Evolutionary conservation across 64 coral and sea anemone genomes (phyloP).

Genomic region (Catalaphyllia jardinei): DNA sequence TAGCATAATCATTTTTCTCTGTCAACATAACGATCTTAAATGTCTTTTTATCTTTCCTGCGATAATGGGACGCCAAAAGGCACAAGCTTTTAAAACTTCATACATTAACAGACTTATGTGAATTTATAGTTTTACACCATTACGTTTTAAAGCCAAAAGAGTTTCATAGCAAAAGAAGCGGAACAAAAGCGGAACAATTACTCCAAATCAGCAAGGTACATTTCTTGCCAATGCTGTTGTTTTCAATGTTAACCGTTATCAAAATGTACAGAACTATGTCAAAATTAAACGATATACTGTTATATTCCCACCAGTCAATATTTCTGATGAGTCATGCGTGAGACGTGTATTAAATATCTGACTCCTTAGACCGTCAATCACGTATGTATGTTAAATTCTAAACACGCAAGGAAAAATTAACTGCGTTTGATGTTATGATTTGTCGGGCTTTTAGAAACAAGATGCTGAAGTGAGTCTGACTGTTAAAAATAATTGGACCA

Average conservation of each 20-base stretch:
- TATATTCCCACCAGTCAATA: neutral
- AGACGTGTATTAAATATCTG: neutral
- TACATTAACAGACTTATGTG: neutral
- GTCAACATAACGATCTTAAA: slow-evolving; percentile 1
- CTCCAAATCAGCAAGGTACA: too few relatives aligned
- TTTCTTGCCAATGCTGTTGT: neutral
- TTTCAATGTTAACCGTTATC: neutral
- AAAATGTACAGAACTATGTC: neutral
- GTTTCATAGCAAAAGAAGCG: too few relatives aligned
- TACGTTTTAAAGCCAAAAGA: too few relatives aligned
- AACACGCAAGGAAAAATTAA: neutral
- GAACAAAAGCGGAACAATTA: too few relatives aligned
- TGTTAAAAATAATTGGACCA: too few relatives aligned
- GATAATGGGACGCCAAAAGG: neutral
- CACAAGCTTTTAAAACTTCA: neutral
- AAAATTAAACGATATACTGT: neutral
- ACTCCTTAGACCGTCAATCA: neutral
- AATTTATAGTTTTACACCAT: neutral
- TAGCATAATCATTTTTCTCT: neutral
- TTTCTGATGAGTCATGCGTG: neutral
- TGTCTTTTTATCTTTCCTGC: neutral
- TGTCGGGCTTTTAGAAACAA: neutral
- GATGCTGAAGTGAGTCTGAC: too few relatives aligned
- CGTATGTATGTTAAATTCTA: neutral
- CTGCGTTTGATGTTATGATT: neutral